Conservation (phyloP, 2,888 invertebrate species). For the Rhodophaea formosa region DNA sequence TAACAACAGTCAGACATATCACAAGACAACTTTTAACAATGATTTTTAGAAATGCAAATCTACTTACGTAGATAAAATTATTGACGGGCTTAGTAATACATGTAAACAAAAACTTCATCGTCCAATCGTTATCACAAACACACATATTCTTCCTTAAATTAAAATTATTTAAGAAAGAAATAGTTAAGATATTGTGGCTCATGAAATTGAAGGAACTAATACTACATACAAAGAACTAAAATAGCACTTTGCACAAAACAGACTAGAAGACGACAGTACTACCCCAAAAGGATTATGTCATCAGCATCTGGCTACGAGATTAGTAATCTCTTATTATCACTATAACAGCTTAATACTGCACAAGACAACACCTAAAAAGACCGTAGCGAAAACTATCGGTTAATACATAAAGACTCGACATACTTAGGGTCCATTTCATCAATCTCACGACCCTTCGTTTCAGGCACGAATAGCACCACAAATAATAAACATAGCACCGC, state of each 20-base stretch:
- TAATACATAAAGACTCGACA: constrained; percentile 78
- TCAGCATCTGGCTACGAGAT: constrained; percentile 7
- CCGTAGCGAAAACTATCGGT: constrained; percentile 64
- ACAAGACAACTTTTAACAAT: not conserved
- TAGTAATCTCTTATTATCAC: constrained; percentile 16
- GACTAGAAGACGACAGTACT: constrained; percentile 19
- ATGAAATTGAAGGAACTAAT: constrained; percentile 13
- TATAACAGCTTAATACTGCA: constrained; percentile 17
- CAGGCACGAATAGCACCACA: constrained; percentile 91
- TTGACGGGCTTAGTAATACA: not conserved
- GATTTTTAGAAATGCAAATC: not conserved
- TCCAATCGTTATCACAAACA: not conserved
- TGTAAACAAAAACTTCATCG: not conserved
- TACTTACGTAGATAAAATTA: not conserved
- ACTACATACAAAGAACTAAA: constrained; percentile 11
- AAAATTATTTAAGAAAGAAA: not conserved
- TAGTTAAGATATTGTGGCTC: not conserved
- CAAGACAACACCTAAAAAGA: constrained; percentile 10
- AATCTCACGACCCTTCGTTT: constrained; percentile 93
- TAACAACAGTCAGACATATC: not conserved
- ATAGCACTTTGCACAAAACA: constrained; percentile 23
- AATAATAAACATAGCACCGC: constrained; percentile 90
- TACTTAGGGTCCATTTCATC: constrained; percentile 92
- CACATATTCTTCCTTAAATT: not conserved
- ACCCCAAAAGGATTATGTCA: constrained; percentile 12